phyloP scores from a whole-genome alignment of 2,797 vertebrate genomes.

The Triplophysa yarkandensis region DNA sequence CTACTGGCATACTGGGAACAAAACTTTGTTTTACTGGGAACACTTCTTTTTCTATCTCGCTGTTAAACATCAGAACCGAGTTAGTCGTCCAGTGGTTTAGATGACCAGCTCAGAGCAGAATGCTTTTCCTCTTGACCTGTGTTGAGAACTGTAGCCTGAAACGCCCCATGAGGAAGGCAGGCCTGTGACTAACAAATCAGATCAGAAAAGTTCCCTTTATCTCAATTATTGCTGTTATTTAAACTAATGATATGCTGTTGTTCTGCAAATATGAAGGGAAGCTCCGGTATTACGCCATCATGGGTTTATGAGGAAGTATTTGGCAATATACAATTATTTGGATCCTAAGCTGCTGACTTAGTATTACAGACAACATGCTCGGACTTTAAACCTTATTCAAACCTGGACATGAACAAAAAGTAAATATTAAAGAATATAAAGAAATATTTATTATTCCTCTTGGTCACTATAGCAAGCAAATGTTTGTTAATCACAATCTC shows the following conservation, averaged over 20 bases:
- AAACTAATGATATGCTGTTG: conserved; percentile 3
- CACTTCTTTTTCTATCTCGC: neutral
- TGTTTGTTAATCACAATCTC: too few species aligned
- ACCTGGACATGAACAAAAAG: neutral
- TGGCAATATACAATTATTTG: neutral
- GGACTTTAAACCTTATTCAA: neutral
- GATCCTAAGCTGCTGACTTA: conserved; percentile 3
- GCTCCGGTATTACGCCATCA: neutral
- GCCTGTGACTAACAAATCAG: conserved; percentile 12
- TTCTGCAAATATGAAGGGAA: neutral
- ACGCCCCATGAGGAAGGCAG: conserved; percentile 2
- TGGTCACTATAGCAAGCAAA: too few species aligned
- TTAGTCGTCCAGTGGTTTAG: conserved; percentile 21
- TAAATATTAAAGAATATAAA: too few species aligned
- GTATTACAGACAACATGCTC: too few species aligned
- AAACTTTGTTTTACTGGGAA: conserved; percentile 5
- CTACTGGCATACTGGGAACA: neutral
- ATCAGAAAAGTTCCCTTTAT: neutral
- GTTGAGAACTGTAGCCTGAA: conserved; percentile 15
- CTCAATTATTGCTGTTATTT: neutral
- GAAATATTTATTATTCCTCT: too few species aligned
- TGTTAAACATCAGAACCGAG: conserved; percentile 6
- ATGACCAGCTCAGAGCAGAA: conserved; percentile 24
- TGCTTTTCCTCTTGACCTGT: conserved; percentile 34
- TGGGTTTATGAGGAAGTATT: conserved; percentile 6